Evolutionary conservation across 2,113 vertebrate genomes (phyloP).

Genomic region (Spea bombifrons): DNA sequence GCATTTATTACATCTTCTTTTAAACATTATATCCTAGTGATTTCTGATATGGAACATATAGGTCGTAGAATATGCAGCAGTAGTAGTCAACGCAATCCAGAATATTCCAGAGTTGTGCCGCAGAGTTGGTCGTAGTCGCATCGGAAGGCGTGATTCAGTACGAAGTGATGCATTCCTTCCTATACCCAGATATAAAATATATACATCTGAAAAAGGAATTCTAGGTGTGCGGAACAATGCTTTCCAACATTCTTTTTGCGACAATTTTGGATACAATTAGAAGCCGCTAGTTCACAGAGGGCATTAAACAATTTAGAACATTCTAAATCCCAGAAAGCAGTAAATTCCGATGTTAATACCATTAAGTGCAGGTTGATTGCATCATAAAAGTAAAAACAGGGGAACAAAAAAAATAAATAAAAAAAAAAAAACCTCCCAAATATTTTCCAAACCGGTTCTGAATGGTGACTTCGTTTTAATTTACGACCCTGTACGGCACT

Average conservation of each 20-base stretch:
- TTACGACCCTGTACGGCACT: conserved; percentile 23
- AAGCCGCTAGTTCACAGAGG: conserved; percentile 1
- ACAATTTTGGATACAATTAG: neutral
- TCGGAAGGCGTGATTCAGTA: too few relatives aligned
- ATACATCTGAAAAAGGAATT: neutral
- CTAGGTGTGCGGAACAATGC: neutral
- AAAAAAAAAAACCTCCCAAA: conserved; percentile 30
- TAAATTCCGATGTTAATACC: conserved; percentile 35
- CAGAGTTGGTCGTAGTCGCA: too few relatives aligned
- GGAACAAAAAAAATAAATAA: neutral
- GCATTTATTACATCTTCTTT: too few relatives aligned
- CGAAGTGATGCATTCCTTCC: too few relatives aligned
- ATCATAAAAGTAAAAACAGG: conserved; percentile 45
- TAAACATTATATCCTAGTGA: too few relatives aligned
- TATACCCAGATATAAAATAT: neutral
- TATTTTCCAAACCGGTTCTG: conserved; percentile 41
- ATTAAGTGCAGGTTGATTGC: conserved; percentile 40
- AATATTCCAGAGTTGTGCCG: too few relatives aligned
- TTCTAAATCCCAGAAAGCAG: conserved; percentile 2
- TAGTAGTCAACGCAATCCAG: too few relatives aligned
- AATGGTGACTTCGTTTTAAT: conserved; percentile 34
- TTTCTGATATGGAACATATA: too few relatives aligned
- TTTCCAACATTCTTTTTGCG: neutral
- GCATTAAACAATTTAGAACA: neutral
- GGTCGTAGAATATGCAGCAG: too few relatives aligned